Evolutionary conservation across 2,797 vertebrate species (phyloP).

Genomic region (Sebastes oblongus): DNA sequence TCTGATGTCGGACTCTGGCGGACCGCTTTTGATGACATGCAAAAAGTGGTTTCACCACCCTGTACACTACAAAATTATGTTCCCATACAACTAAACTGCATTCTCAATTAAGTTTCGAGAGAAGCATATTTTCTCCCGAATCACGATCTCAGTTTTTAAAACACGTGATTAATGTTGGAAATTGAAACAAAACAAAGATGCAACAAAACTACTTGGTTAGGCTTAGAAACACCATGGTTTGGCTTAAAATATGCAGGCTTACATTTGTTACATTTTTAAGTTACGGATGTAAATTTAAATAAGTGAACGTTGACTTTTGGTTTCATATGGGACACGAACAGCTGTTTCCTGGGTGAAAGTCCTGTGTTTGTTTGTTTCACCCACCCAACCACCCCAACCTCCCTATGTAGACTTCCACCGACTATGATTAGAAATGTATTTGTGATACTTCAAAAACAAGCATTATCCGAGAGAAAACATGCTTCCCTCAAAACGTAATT

Average conservation of each 20-base stretch:
- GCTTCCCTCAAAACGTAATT: neutral
- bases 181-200: neutral
- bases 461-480: neutral
- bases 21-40: too few relatives aligned
- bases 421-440: fast-evolving
- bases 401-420: too few relatives aligned
- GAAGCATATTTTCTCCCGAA: neutral
- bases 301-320: neutral
- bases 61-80: neutral
- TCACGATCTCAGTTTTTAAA: neutral
- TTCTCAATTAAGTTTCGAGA: neutral
- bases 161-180: too few relatives aligned
- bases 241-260: too few relatives aligned
- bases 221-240: too few relatives aligned
- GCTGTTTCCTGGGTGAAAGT: too few relatives aligned
- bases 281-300: neutral
- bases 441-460: neutral
- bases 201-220: neutral
- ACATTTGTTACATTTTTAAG: neutral
- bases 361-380: neutral
- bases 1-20: too few relatives aligned
- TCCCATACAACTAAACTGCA: neutral
- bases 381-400: fast-evolving
- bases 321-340: fast-evolving
- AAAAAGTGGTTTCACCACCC: too few relatives aligned